Base-by-base conservation (phyloP, 30 jellyfish, hydroid and myxozoan species). In the Chrysaora quinquecirrha region DNA sequence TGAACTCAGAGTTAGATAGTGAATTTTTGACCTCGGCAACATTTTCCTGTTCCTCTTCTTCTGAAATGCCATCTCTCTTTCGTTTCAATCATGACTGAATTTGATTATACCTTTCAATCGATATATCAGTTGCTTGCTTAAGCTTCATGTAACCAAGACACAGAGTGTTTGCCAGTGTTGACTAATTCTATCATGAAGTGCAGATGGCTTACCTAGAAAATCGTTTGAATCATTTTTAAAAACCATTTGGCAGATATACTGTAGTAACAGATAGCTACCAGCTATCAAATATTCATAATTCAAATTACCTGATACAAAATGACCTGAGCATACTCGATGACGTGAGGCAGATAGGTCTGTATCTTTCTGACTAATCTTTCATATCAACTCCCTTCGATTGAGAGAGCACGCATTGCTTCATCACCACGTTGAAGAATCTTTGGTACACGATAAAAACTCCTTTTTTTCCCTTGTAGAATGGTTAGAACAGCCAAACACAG, bases 291-390 rank as follows among this genome's bases (percentile, higher is more conserved):
- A n/a, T n/a, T n/a, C n/a, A n/a, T n/a, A n/a, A n/a, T 43, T 43
- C 16, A 71, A 31, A 3, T 27, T 71, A 71, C 83, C 83, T 71
- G 83, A 71, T 19, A 71, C 33, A 48, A 71, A 71, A 3, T 71
- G 83, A 46, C 47, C 68, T 46, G 83, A 71, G 83, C 83, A 71
- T 21, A 71, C 63, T 32, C 83, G 64, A 71, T 71, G 63, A 68
- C 43, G 68, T 33, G 83, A 71, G 68, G 34, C 83, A 16, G 83
- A 21, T 33, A 71, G 47, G 23, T 71, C 83, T 11, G 83, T 16
- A 35, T 71, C 83, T 46, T 71, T 71, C 63, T 35, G 33, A 24
- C 43, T 71, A 33, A 71, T 71, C 83, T 29, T 34, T 20, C 27
- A 21, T 22, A 71, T 46, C 83, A 56, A 71, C 83, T 71, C 27